Evolutionary conservation across 2,113 vertebrate genomes (phyloP), one percentile per base, ranked within the genome.

Genomic region (Oncorhynchus tshawytscha): DNA sequence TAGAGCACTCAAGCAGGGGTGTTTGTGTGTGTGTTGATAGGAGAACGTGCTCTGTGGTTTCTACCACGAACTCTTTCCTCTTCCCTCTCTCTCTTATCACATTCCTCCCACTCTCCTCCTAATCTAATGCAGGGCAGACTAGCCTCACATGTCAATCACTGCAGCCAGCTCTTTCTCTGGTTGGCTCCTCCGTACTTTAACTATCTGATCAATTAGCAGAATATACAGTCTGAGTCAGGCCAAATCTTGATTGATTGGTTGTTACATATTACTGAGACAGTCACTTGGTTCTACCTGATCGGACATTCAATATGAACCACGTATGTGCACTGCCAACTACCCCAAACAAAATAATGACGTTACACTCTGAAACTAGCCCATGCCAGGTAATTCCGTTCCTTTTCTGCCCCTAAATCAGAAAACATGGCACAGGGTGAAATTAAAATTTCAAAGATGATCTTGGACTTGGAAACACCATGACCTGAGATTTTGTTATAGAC

Each of bases 341-440:
- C 84, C 39, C 80, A 90, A 88, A 88, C 81, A 86, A 78, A 81
- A 87, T 92, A 87, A 89, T 90, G 83, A 87, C 84, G 83, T 83
- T 82, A 88, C 82, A 11, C 78, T 86, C 78, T 75, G 86, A 84
- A 72, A 71, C 81, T 79, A 80, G 80, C 57, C 67, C 74, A 78
- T 80, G 81, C 86, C 87, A 89, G 82, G 81, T 82, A 83, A 88
- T 86, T 87, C 79, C 82, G 87, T 74, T 81, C 82, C 85, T 80
- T 78, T 72, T 75, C 72, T 49, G 73, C 75, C 24, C 72, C 74
- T 88, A 84, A 84, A 88, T 86, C 72, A 86, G 81, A 88, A 88
- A 84, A 70, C 77, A 84, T 76, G 78, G 31, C 73, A 27, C 22
- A 2, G 77, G 74, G 78, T 79, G 24, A 86, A 89, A 78, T 57